Percentiles rank a stretch among this genome's conserved stretches.
These are phyloP conservation scores for Muraenolepis orangiensis DNA, from an alignment of 2,797 vertebrate species.

Conservation along the genomic window DNA sequence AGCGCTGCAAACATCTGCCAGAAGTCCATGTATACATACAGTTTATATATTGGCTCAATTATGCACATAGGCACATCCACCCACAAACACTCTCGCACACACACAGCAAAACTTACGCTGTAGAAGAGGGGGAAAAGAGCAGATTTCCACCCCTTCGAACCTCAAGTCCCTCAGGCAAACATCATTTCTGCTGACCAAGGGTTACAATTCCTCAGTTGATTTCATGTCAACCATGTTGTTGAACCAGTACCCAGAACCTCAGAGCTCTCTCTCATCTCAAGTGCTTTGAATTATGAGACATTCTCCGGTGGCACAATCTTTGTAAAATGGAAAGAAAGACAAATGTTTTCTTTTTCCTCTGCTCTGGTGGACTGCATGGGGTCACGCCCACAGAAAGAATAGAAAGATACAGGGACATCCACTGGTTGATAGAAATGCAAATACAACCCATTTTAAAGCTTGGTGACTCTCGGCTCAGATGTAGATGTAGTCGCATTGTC, in stretches of 20 bases:
- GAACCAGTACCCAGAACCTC: slow-evolving; percentile 35
- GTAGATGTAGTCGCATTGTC: neutral
- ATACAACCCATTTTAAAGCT: neutral
- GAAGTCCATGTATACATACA: slow-evolving; percentile 11
- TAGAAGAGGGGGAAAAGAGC: slow-evolving; percentile 34
- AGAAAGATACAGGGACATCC: neutral
- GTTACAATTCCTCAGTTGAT: slow-evolving; percentile 45
- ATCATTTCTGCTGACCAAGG: slow-evolving; percentile 58
- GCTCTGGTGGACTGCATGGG: neutral
- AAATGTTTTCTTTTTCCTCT: neutral
- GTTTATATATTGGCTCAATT: neutral
- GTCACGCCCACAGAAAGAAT: neutral
- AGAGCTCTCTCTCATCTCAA: slow-evolving; percentile 27
- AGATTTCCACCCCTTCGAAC: slow-evolving; percentile 28
- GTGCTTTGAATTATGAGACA: neutral
- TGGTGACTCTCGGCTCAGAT: no score
- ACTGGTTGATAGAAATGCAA: neutral
- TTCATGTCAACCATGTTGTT: slow-evolving; percentile 43
- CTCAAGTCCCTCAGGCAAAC: slow-evolving; percentile 38
- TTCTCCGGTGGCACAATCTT: slow-evolving; percentile 10
- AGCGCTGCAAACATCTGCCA: neutral
- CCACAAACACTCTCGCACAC: no score
- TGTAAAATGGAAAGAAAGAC: slow-evolving; percentile 3
- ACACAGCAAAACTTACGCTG: neutral
- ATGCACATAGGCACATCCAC: slow-evolving; percentile 2